Conservation (phyloP, 2,113 vertebrate species). For the Manacus vitellinus region DNA sequence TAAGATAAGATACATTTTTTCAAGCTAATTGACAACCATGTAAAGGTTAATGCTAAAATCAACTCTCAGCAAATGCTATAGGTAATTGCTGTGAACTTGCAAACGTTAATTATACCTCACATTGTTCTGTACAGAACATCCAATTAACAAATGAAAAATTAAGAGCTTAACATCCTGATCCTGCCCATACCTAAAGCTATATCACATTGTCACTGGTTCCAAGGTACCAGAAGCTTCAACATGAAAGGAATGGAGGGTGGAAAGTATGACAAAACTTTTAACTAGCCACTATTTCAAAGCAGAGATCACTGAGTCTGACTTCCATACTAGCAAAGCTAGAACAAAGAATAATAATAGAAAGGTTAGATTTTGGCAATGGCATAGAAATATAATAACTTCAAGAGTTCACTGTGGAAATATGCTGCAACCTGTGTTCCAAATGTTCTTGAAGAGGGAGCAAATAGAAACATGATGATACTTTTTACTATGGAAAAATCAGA, state of each 20-base stretch:
- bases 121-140: not conserved
- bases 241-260: not conserved
- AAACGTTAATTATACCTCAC: not conserved
- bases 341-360: not conserved
- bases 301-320: not conserved
- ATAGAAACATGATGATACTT: not conserved
- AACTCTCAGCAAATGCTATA: conserved; percentile 3
- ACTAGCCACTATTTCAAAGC: not conserved
- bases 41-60: conserved; percentile 33
- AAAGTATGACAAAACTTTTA: not conserved
- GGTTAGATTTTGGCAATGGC: not conserved
- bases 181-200: not conserved
- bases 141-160: conserved; percentile 10
- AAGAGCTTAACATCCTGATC: not conserved
- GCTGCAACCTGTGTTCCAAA: not conserved
- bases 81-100: not conserved
- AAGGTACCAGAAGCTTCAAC: not conserved
- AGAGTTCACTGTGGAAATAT: not conserved
- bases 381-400: not conserved
- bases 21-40: not conserved
- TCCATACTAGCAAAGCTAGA: not conserved
- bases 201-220: not conserved
- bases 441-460: not conserved
- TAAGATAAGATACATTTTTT: not conserved
- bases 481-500: not conserved